These are phyloP conservation scores for Aphis craccivora DNA, from an alignment of 1,140 invertebrate genomes.

Conservation along the genomic window DNA sequence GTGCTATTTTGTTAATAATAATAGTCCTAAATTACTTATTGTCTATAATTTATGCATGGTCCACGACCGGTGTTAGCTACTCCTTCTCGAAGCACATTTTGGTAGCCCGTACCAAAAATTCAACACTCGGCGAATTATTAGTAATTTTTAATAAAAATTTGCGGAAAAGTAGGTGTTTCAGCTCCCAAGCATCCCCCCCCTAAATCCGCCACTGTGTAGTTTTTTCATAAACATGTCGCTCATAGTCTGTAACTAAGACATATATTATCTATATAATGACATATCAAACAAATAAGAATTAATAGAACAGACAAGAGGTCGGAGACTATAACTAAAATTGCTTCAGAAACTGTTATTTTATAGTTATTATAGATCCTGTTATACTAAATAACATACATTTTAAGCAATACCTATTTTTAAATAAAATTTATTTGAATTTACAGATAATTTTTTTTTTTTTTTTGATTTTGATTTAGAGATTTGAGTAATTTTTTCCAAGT, in stretches of 20 bases:
- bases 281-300: neutral
- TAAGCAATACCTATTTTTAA: neutral
- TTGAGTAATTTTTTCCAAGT: neutral
- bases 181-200: too few relatives aligned
- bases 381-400: neutral
- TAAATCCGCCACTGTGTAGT: too few relatives aligned
- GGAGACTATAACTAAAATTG: neutral
- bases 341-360: neutral
- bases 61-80: too few relatives aligned
- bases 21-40: too few relatives aligned
- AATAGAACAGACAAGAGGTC: neutral
- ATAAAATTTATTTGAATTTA: neutral
- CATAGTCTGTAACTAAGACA: neutral
- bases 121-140: too few relatives aligned
- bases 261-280: neutral
- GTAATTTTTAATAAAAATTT: too few relatives aligned
- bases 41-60: too few relatives aligned
- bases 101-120: too few relatives aligned
- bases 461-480: neutral
- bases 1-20: too few relatives aligned
- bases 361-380: neutral
- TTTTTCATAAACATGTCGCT: too few relatives aligned
- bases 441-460: neutral
- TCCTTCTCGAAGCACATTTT: too few relatives aligned
- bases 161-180: too few relatives aligned